A percentile compares a stretch with the other conserved stretches of the same genome.
These are phyloP conservation scores for Syngnathus rostellatus DNA, from an alignment of 2,797 vertebrate genomes.

Conservation along the genomic window DNA sequence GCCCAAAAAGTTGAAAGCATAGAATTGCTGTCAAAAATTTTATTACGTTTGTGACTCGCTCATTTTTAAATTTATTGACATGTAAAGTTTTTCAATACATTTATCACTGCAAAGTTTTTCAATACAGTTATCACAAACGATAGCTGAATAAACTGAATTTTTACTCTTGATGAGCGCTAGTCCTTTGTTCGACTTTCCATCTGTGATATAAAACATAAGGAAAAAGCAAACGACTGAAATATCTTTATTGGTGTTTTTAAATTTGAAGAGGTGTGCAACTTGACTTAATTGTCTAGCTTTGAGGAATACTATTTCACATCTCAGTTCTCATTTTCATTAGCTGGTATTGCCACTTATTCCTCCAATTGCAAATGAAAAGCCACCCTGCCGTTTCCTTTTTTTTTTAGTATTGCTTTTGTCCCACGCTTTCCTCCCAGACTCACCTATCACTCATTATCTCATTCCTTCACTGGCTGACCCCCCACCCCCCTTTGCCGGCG, in stretches of 20 bases:
- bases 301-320: conserved; percentile 32
- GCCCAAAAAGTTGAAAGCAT: no score
- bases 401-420: conserved; percentile 30
- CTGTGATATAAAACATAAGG: not conserved
- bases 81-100: no score
- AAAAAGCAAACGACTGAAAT: conserved; percentile 8
- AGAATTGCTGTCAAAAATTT: no score
- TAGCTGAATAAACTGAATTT: not conserved
- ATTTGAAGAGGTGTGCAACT: conserved; percentile 22
- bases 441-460: conserved; percentile 54
- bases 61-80: no score
- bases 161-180: not conserved
- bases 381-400: conserved; percentile 51
- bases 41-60: no score
- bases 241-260: conserved; percentile 12
- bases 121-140: no score
- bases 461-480: conserved; percentile 35
- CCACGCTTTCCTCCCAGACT: conserved; percentile 30
- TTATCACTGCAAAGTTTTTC: no score
- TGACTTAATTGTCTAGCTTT: conserved; percentile 37
- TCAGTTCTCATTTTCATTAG: conserved; percentile 48
- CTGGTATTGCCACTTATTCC: conserved; percentile 47
- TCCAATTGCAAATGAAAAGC: conserved; percentile 67
- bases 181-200: not conserved
- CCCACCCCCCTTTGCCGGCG: conserved; percentile 40